Base-by-base conservation (phyloP, 2,113 vertebrate genomes). In the Pterocles gutturalis region DNA sequence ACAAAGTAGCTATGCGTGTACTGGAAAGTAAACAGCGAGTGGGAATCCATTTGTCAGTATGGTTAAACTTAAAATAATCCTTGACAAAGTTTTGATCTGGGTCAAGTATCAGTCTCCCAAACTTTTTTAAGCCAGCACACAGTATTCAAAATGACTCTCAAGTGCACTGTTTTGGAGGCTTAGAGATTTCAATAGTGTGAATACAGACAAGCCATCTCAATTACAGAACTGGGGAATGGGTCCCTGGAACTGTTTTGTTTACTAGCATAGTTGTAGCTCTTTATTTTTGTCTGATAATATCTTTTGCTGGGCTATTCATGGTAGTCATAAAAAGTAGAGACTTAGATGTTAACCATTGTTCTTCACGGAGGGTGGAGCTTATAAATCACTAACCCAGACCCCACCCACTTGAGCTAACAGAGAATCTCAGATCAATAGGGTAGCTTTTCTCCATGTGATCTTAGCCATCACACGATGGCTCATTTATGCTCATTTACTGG, bases 301-400 rank as follows among this genome's bases (percentile, higher is more conserved):
- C 77, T 91, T 9, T 0, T 70, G 14, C 17, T 69, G 17, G 6
- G 7, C 19, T 87, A 36, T 41, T 60, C 12, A 76, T 0, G 0
- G 29, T 9, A 75, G 10, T 55, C 14, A 38, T 25, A 67, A 92
- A 45, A 84, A 66, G 3, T 14, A 70, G 43, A 85, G 5, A 43
- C 4, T 49, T 92, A n/a, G 8, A 51, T 36, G 19, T 60, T 67
- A 75, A 71, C 21, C 19, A 79, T 83, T 71, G 13, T 28, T 90
- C 64, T 67, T 71, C 31, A 76, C 16, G 7, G 43, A 69, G 54
- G 53, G 16, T 48, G 43, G 34, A 67, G 5, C 2, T 87, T 94
- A 46, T 33, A 73, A 51, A 69, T 41, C n/a, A 48, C n/a, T 31
- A 78, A 48, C 3, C 6, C 28, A 75, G 19, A 41, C 16, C 53